Evolutionary conservation across 2,797 vertebrate species (phyloP), one percentile per base, ranked within the genome.

Genomic region (Paedocypris micromegethes): DNA sequence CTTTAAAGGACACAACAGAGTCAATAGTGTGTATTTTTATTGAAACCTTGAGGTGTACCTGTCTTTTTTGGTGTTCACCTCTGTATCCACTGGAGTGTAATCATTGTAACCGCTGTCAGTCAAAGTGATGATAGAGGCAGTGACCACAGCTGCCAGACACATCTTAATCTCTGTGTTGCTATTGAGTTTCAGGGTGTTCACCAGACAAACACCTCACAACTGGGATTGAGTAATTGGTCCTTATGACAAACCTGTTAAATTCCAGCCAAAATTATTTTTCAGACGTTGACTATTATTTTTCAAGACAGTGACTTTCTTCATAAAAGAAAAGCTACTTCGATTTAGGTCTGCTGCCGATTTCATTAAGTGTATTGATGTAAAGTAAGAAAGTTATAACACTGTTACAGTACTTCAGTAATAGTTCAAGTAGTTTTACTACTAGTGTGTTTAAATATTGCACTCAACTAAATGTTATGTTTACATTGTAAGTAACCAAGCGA

Each of bases 91-190:
- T 44, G 42, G 65, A 75, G 70, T 75, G 59, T 70, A 66, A 72
- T 63, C 68, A 47, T 56, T 64, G 68, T 68, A 56, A 56, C 53
- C 48, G 67, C 75, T 74, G 75, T 74, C 78, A 77, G 70, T 79
- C 75, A 75, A 72, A 66, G 73, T 72, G 68, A 76, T 59, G 58
- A 56, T 64, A 58, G 46, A 73, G 65, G 65, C 69, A 54, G 68
- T 42, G 71, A 77, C 68, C 77, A 67, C 79, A 80, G 79, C 79
- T 80, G 79, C 64, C 73, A 60, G 68, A 67, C 65, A 64, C 70
- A 44, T 66, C 70, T 74, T 76, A 72, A 78, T 80, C 77, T 77
- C 66, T 63, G 66, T 72, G 63, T 74, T 69, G 54, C 77, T 65
- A 78, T 72, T 70, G 76, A 77, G 65, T 66, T 56, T 50, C 23